Evolutionary conservation across 2,113 vertebrate species (phyloP).

Genomic region (Psilopsiagon aurifrons): DNA sequence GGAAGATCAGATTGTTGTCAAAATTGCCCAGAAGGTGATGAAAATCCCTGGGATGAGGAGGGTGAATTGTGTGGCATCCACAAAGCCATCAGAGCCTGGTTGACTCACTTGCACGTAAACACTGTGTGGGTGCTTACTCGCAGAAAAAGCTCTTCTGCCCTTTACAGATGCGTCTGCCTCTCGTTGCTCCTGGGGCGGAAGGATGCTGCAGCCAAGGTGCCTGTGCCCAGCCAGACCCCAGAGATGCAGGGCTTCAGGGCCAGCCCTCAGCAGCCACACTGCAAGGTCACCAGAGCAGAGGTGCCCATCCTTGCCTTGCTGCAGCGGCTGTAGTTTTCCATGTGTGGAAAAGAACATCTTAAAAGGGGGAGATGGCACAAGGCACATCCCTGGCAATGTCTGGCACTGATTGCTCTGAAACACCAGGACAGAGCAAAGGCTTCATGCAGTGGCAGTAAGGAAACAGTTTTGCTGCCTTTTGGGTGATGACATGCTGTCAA

Average conservation of each 20-base stretch:
- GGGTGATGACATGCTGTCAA: rapidly evolving
- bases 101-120: slow-evolving; percentile 35
- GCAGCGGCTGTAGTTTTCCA: neutral
- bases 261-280: rapidly evolving
- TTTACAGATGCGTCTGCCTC: neutral
- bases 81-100: neutral
- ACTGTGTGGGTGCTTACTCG: neutral
- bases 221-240: neutral
- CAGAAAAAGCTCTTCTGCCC: neutral
- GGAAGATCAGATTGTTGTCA: slow-evolving; percentile 35
- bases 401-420: neutral
- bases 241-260: rapidly evolving
- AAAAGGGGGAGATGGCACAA: neutral
- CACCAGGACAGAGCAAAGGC: neutral
- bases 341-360: neutral
- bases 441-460: neutral
- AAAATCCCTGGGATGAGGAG: slow-evolving; percentile 1
- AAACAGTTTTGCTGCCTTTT: neutral
- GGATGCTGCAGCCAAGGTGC: neutral
- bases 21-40: slow-evolving; percentile 48
- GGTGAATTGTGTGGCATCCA: slow-evolving; percentile 2
- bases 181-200: neutral
- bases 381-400: neutral
- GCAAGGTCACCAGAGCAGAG: neutral
- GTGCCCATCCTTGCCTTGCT: neutral